Base-by-base conservation (phyloP, 2,888 invertebrate genomes). In the Fragum whitleyi region DNA sequence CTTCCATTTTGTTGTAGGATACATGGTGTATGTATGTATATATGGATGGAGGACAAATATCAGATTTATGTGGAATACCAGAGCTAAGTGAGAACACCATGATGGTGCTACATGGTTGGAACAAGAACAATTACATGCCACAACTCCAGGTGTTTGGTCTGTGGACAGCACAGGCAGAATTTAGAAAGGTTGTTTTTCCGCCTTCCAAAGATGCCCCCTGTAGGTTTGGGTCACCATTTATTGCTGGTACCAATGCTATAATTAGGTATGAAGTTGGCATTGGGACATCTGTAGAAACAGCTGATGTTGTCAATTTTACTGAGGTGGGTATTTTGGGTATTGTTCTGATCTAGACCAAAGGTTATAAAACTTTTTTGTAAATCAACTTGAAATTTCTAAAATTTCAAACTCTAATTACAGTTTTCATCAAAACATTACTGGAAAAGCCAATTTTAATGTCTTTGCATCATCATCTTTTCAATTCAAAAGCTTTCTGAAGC, bases 241-340 rank as follows among this genome's bases (percentile, higher is more conserved):
- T 81, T 14, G 87, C 87, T 21, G 88, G 87, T n/a, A 77, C 75
- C 21, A 89, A 88, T 71, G 77, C 87, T 19, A 82, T 90, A 26
- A 74, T 88, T 3, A 62, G 78, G 36, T 90, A 88, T 69, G 89
- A 89, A 42, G 87, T 85, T n/a, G 89, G 86, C 14, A 81, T 89
- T 16, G 89, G 89, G 32, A 85, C 83, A 9, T 26, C 72, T 0
- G 51, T 51, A 3, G 65, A 70, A 0, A 21, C 65, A 7, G 70
- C 77, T 2, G 83, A 87, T 70, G 74, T 87, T 7, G 84, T 79
- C 9, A 69, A 73, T 1, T 88, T 83, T 55, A 79, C 62, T 36
- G 68, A 87, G 86, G 89, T 88, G 74, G 61, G 74, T 23, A 36
- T 16, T 55, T 47, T 19, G 9, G 3, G 32, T 3, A 36, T 36